Evolutionary conservation across 2,888 invertebrate genomes (phyloP).

Genomic region (Exocentrus adspersus): DNA sequence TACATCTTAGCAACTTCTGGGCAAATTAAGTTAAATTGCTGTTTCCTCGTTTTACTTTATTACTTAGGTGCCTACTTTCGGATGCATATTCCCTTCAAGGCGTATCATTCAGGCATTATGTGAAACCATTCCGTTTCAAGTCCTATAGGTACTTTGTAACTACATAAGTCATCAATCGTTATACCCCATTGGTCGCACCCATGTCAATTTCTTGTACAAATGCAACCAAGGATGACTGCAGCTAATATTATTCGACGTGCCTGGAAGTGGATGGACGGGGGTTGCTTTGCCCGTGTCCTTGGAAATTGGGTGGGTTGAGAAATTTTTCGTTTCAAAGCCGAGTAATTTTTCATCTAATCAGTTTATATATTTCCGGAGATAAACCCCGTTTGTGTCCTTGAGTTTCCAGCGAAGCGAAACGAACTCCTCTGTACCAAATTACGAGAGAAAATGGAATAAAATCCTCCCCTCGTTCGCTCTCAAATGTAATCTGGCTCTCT

Average conservation of each 20-base stretch:
- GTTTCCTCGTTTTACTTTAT: background rate
- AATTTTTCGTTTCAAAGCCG: no score
- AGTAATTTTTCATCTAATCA: no score
- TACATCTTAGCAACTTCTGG: background rate
- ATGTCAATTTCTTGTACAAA: background rate
- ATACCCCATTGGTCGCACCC: no score
- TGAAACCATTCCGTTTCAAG: background rate
- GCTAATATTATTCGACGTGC: background rate
- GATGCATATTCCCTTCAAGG: background rate
- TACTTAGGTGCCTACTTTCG: background rate
- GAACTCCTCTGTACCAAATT: background rate
- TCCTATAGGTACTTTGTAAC: background rate
- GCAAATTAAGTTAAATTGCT: background rate
- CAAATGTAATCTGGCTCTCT: background rate
- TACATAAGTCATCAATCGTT: background rate
- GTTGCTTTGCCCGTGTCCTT: no score
- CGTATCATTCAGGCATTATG: background rate
- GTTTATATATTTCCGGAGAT: no score
- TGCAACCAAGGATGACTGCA: background rate
- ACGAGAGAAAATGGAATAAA: background rate
- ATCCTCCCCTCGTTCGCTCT: background rate
- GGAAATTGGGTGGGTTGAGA: no score
- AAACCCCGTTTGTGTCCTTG: background rate
- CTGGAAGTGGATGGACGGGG: no score
- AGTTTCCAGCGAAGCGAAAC: background rate